Percentiles rank a stretch among this genome's conserved stretches.
phyloP scores from a whole-genome alignment of 1,140 invertebrate species.

The Magallana ariakensis region DNA sequence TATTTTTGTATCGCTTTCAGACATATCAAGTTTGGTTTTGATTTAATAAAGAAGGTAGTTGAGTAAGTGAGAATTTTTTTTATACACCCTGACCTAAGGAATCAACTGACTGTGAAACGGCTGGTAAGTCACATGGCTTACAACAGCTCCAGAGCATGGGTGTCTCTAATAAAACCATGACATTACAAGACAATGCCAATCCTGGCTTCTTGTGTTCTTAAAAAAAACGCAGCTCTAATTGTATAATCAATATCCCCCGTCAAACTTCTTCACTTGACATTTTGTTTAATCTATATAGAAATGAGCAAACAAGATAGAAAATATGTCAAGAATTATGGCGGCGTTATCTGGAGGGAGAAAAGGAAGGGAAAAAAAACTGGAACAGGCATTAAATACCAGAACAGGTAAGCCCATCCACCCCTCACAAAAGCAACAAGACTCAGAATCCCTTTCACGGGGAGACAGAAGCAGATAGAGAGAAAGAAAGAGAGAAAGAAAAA shows the following conservation, averaged over 20 bases:
- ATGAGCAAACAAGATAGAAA: constrained; percentile 34
- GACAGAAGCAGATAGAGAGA: too few species aligned
- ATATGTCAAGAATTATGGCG: constrained; percentile 19
- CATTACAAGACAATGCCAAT: constrained; percentile 34
- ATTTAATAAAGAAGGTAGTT: too few species aligned
- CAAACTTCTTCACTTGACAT: constrained; percentile 38
- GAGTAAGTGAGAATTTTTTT: too few species aligned
- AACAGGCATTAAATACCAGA: neutral
- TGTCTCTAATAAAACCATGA: constrained; percentile 17
- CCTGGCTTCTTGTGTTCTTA: constrained; percentile 27
- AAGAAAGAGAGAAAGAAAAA: too few species aligned
- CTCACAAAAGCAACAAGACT: neutral
- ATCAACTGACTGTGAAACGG: constrained; percentile 1
- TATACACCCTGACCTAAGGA: neutral
- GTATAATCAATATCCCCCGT: constrained; percentile 36
- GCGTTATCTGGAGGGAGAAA: constrained; percentile 15
- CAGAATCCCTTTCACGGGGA: neutral
- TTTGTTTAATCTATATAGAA: constrained; percentile 35
- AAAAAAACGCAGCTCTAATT: constrained; percentile 26
- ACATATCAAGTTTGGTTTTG: too few species aligned
- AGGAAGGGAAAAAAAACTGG: neutral
- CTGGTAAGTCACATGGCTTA: constrained; percentile 23
- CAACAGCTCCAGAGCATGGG: neutral
- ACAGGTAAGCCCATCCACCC: constrained; percentile 6
- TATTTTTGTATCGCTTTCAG: too few species aligned